Base-by-base conservation (phyloP, 2,113 vertebrate species). In the Dipodomys ordii region DNA sequence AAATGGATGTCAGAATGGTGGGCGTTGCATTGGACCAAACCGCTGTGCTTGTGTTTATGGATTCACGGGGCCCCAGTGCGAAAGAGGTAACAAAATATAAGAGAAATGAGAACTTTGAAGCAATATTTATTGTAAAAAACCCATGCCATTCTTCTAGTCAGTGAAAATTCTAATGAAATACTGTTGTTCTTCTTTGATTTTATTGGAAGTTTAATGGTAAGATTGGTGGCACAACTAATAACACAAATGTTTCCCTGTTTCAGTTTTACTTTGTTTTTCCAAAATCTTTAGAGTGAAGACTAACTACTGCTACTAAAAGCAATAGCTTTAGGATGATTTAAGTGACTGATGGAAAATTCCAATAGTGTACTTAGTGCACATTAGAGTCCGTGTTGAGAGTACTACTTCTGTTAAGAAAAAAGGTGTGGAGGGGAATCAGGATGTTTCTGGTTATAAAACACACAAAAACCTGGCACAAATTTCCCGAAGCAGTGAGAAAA, bases 31-130 rank as follows among this genome's bases (percentile, higher is more conserved):
- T 3, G 99, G 99, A 4, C 99, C 99, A 83, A 99, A 99, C 98
- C 99, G 99, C 93, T 99, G 99, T 82, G 99, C 99, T 0, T 99
- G 99, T 1, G 98, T 99, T 93, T 99, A 99, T 2, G 99, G 99
- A 90, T 99, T 99, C 98, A 99, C 99, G 0, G 99, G 99, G 23
- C 99, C 99, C 10, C 99, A 99, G 98, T 99, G 99, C 28, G 99
- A 99, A 97, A 98, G 99, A 99, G 99, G 99, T 99, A 97, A 98
- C 98, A 65, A 44, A 19, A 77, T 2, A 86, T 60, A 74, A 76
- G 28, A 74, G 35, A 76, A 71, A 44, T 30, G 32, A 81, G 46
- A 57, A 67, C 9, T 15, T 72, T n/a, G 74, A 74, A 74, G 67
- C 69, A 44, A 13, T 9, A 49, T 32, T 32, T 83, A 1, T 73